Evolutionary conservation across 2,797 vertebrate genomes (phyloP).

Genomic region (Craterocephalus amniculus): DNA sequence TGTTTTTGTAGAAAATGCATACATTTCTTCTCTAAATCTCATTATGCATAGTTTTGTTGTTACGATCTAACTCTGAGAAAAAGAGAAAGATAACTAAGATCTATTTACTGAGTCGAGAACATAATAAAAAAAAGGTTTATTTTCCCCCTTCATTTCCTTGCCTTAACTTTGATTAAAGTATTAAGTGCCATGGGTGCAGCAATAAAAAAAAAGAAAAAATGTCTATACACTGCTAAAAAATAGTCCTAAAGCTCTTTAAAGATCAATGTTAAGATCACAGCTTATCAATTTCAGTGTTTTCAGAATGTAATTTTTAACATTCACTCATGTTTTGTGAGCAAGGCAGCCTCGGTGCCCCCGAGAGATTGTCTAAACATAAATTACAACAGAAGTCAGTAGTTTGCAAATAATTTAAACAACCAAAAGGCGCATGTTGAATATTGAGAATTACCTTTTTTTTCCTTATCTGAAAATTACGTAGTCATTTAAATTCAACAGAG

Average conservation of each 20-base stretch:
- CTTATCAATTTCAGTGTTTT: constrained; percentile 9
- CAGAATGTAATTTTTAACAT: constrained; percentile 4
- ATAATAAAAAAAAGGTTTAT: neutral
- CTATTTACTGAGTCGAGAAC: constrained; percentile 9
- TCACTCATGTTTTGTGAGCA: too few species aligned
- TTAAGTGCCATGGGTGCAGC: neutral
- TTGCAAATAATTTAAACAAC: neutral
- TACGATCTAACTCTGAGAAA: constrained; percentile 38
- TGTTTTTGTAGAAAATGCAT: constrained; percentile 40
- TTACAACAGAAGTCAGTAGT: neutral
- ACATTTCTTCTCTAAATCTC: constrained; percentile 46
- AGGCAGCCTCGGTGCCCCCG: neutral
- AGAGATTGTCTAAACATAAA: neutral
- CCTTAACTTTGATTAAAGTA: neutral
- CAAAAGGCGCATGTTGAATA: neutral
- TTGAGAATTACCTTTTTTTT: neutral
- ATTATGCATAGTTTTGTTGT: constrained; percentile 46
- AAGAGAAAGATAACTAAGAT: constrained; percentile 23
- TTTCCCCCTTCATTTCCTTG: constrained; percentile 3
- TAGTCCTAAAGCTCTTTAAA: neutral
- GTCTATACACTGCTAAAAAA: neutral
- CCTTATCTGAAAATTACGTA: neutral
- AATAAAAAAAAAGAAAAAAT: neutral
- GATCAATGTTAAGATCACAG: constrained; percentile 6
- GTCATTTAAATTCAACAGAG: neutral